Conservation (phyloP, 2,113 vertebrate genomes). For the Burhinus bistriatus region DNA sequence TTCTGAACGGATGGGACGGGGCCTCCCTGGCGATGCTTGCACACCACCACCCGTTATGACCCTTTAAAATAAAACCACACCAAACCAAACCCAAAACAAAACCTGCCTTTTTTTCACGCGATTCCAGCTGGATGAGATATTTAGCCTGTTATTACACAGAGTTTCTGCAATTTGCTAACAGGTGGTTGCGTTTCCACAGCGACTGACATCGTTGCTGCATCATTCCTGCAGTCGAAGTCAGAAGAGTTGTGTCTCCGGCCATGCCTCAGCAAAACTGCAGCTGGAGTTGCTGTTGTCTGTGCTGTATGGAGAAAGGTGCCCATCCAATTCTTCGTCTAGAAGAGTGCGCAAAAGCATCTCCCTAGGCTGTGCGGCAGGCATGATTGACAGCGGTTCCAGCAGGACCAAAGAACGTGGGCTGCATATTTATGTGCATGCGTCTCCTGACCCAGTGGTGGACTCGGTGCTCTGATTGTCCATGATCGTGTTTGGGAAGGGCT, state of each 20-base stretch:
- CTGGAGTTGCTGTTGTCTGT: not conserved
- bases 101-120: not conserved
- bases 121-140: not conserved
- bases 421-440: not conserved
- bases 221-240: not conserved
- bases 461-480: not conserved
- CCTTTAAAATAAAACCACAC: slow-evolving; percentile 37
- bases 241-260: not conserved
- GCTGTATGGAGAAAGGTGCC: not conserved
- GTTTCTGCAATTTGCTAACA: not conserved
- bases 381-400: not conserved
- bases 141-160: not conserved
- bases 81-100: not conserved
- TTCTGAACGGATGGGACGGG: not conserved
- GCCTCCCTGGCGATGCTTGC: not conserved
- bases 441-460: not conserved
- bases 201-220: not conserved
- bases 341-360: not conserved
- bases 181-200: not conserved
- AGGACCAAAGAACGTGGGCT: not conserved
- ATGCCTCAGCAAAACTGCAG: not conserved
- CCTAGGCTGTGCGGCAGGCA: not conserved
- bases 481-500: not conserved
- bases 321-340: not conserved
- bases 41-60: not conserved